A percentile compares a stretch with the other conserved stretches of the same genome.
phyloP scores from a whole-genome alignment of 2,797 vertebrate genomes.

The Borostomias antarcticus region DNA sequence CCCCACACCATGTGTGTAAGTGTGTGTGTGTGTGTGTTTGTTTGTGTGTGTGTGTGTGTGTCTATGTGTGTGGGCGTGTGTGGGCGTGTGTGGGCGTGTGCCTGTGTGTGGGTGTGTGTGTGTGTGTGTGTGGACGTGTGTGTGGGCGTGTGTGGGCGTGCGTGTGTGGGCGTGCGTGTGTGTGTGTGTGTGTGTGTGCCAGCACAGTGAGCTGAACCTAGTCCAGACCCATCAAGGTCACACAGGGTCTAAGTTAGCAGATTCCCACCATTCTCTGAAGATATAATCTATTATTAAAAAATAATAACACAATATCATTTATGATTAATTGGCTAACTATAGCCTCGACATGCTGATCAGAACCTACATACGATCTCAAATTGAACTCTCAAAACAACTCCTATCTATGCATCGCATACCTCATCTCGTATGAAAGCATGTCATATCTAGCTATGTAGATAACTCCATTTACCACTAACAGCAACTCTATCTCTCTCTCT shows the following conservation, averaged over 20 bases:
- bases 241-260: slow-evolving; percentile 9
- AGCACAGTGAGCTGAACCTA: slow-evolving; percentile 28
- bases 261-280: not conserved
- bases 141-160: too few relatives aligned
- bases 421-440: too few relatives aligned
- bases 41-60: slow-evolving; percentile 21
- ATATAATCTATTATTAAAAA: slow-evolving; percentile 29
- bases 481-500: too few relatives aligned
- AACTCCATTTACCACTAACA: not conserved
- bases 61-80: slow-evolving; percentile 22
- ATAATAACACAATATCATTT: too few relatives aligned
- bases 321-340: too few relatives aligned
- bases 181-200: slow-evolving; percentile 26
- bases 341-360: too few relatives aligned
- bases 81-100: slow-evolving; percentile 12
- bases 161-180: slow-evolving; percentile 32
- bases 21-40: slow-evolving; percentile 27
- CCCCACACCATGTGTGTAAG: slow-evolving; percentile 16
- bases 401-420: too few relatives aligned
- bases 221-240: slow-evolving; percentile 50
- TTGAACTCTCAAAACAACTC: too few relatives aligned
- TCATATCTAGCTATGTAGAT: too few relatives aligned
- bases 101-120: slow-evolving; percentile 20
- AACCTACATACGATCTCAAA: too few relatives aligned
- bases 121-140: slow-evolving; percentile 41